phyloP scores from a whole-genome alignment of 2,888 invertebrate species.

The Ectemnius lituratus region DNA sequence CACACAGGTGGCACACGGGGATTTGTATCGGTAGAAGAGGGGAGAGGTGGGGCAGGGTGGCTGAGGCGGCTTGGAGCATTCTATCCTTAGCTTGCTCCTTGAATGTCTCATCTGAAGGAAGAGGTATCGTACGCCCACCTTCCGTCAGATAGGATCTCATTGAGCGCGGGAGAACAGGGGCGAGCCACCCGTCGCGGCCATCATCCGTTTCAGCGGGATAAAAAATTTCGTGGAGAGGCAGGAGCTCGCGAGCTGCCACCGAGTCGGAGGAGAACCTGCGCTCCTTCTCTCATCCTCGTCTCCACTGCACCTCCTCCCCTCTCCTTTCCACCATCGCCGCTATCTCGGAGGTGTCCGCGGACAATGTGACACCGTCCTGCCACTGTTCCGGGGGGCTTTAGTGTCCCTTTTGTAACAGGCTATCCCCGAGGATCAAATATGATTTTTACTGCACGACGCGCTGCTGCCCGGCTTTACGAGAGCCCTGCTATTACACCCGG shows the following conservation, averaged over 20 bases:
- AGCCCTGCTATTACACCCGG: no score
- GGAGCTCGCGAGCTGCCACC: no score
- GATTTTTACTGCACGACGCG: no score
- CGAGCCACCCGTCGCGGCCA: conserved; percentile 49
- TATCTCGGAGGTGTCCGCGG: conserved; percentile 47
- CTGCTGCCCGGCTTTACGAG: no score
- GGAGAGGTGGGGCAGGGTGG: no score
- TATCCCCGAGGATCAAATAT: no score
- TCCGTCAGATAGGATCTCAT: conserved; percentile 55
- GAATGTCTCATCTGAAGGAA: no score
- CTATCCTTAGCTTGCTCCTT: no score
- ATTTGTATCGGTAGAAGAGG: conserved; percentile 36
- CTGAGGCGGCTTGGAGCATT: no score
- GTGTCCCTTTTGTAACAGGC: conserved; percentile 18
- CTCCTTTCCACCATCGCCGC: conserved; percentile 2
- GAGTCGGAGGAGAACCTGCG: no score
- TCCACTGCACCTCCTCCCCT: neutral
- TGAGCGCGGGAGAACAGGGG: conserved; percentile 39
- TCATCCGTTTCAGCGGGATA: conserved; percentile 55
- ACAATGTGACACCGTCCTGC: conserved; percentile 36
- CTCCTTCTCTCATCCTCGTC: no score
- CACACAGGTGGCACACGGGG: conserved; percentile 54
- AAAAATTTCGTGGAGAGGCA: conserved; percentile 42
- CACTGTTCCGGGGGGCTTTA: conserved; percentile 18
- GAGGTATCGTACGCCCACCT: conserved; percentile 55